Conservation (phyloP, 2,888 invertebrate species). For the Mesorhabditis spiculigera region DNA sequence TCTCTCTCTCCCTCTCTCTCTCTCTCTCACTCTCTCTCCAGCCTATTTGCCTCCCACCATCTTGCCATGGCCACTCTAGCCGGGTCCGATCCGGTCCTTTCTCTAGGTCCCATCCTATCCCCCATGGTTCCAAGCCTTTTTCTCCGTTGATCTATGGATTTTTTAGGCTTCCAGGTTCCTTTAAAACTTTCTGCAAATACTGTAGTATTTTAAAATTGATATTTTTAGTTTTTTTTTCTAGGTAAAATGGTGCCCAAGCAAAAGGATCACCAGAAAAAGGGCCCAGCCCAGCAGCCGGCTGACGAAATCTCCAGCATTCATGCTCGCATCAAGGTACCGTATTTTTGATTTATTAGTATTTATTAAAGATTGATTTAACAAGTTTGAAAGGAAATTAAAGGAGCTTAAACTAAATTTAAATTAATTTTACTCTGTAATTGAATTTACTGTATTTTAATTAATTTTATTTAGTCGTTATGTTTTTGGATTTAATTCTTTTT, state of each 20-base stretch:
- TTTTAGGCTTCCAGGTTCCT: too few species aligned
- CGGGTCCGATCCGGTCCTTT: neutral
- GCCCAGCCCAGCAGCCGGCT: neutral
- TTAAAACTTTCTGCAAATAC: too few species aligned
- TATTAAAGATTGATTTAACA: too few species aligned
- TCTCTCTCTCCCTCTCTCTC: constrained; percentile 10
- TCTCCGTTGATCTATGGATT: too few species aligned
- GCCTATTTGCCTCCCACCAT: constrained; percentile 10
- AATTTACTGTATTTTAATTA: neutral
- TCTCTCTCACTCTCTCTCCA: constrained; percentile 8
- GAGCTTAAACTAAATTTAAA: too few species aligned
- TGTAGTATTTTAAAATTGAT: too few species aligned
- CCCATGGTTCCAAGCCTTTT: constrained; percentile 7
- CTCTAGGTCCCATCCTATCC: constrained; percentile 14
- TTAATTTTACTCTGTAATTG: too few species aligned
- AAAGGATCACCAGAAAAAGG: neutral
- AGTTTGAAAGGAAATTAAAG: too few species aligned
- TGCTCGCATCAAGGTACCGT: constrained; percentile 27
- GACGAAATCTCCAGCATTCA: constrained; percentile 35
- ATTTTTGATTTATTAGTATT: too few species aligned
- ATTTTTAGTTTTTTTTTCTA: too few species aligned
- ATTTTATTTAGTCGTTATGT: neutral
- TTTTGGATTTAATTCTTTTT: neutral
- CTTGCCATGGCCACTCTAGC: constrained; percentile 9
- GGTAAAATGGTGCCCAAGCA: neutral